Percentiles rank a stretch among this genome's conserved stretches.
These are phyloP conservation scores for Hedychridium roseum DNA, from an alignment of 2,888 invertebrate species.

Conservation along the genomic window DNA sequence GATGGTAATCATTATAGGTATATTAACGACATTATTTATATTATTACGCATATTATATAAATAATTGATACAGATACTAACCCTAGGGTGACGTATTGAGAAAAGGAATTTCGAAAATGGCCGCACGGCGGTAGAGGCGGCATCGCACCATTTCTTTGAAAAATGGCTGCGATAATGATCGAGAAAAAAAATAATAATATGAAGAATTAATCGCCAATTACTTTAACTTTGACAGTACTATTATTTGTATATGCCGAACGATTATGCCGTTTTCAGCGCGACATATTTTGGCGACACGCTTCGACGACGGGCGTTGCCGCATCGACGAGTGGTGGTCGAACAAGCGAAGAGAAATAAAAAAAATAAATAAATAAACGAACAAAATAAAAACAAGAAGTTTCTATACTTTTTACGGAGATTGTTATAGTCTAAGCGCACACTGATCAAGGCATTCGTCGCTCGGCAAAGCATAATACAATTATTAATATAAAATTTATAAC, in stretches of 20 bases:
- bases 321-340: constrained; percentile 49
- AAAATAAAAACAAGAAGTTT: constrained; percentile 58
- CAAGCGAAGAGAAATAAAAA: constrained; percentile 22
- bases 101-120: constrained; percentile 11
- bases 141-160: constrained; percentile 25
- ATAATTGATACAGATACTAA: constrained; percentile 57
- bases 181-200: constrained; percentile 22
- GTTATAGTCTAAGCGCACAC: constrained; percentile 64
- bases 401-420: constrained; percentile 64
- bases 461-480: constrained; percentile 63
- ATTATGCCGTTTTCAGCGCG: constrained; percentile 63
- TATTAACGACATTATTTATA: constrained; percentile 62
- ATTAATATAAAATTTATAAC: constrained; percentile 64
- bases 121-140: constrained; percentile 16
- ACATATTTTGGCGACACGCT: constrained; percentile 61
- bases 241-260: constrained; percentile 64
- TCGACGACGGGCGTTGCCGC: constrained; percentile 56
- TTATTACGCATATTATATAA: constrained; percentile 61
- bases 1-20: constrained; percentile 59
- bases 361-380: constrained; percentile 40
- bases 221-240: constrained; percentile 62
- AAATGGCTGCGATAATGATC: constrained; percentile 13
- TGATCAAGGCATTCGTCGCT: constrained; percentile 63
- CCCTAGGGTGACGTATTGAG: constrained; percentile 54
- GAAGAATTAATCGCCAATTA: constrained; percentile 60